Percentiles rank a stretch among this genome's conserved stretches.
Conservation (phyloP, 2,888 invertebrate species). For the Diadromus collaris region DNA sequence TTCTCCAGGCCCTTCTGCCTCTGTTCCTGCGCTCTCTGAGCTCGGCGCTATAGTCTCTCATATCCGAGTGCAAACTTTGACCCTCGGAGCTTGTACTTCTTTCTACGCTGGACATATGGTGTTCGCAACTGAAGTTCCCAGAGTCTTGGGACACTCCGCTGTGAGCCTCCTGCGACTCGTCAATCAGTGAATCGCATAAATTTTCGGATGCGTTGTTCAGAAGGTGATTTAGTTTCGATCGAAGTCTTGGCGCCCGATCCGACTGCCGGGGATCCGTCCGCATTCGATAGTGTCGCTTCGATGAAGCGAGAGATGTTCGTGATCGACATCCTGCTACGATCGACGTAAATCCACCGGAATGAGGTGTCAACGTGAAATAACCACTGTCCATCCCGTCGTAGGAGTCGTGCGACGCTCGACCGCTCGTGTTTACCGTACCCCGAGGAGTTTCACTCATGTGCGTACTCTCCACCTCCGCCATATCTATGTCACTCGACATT, state of each 20-base stretch:
- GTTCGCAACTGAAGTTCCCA: conserved; percentile 51
- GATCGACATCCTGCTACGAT: conserved; percentile 57
- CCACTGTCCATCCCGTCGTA: conserved; percentile 71
- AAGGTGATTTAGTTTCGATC: conserved; percentile 64
- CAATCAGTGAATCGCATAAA: conserved; percentile 56
- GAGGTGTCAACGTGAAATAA: conserved; percentile 71
- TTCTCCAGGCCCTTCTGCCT: conserved; percentile 52
- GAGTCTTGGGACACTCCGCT: conserved; percentile 38
- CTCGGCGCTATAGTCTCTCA: conserved; percentile 47
- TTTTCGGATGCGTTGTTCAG: conserved; percentile 63
- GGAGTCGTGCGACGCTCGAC: conserved; percentile 53
- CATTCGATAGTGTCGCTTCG: conserved; percentile 57
- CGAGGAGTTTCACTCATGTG: conserved; percentile 66
- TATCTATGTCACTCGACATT: conserved; percentile 54
- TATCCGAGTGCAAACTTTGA: neutral
- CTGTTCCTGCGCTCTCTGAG: conserved; percentile 54
- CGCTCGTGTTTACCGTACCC: conserved; percentile 55
- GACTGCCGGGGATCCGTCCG: conserved; percentile 67
- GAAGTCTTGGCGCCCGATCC: conserved; percentile 60
- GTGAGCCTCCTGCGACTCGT: conserved; percentile 54
- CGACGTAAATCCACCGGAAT: conserved; percentile 65
- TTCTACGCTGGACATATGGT: conserved; percentile 36
- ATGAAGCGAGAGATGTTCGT: conserved; percentile 23
- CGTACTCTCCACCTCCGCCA: conserved; percentile 54
- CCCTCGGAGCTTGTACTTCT: conserved; percentile 37